Percentiles rank a stretch among this genome's conserved stretches.
These are phyloP conservation scores for Melipona quadrifasciata DNA, from an alignment of 1,140 invertebrate species.

Conservation along the genomic window DNA sequence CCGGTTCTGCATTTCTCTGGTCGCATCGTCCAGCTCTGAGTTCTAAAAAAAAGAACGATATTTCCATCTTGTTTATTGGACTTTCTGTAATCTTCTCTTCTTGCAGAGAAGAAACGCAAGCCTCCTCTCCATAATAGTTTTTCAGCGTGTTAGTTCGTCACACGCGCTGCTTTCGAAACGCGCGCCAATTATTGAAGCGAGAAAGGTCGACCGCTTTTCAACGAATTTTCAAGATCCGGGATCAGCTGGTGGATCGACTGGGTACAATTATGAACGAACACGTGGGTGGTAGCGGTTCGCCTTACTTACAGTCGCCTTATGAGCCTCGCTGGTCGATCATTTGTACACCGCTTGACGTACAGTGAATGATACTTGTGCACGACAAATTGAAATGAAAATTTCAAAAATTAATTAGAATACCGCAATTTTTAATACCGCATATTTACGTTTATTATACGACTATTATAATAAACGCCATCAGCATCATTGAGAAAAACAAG, in stretches of 20 bases:
- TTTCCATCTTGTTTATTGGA: neutral
- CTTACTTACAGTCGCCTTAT: slow-evolving; percentile 17
- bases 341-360: neutral
- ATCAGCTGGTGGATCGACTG: slow-evolving; percentile 34
- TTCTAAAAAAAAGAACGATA: neutral
- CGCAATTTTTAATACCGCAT: too few species aligned
- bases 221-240: slow-evolving; percentile 55
- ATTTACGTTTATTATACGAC: too few species aligned
- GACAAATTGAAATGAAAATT: neutral
- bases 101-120: too few species aligned
- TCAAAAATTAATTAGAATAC: neutral
- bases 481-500: too few species aligned
- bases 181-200: slow-evolving; percentile 17
- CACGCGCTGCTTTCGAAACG: neutral
- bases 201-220: slow-evolving; percentile 32
- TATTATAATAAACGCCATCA: too few species aligned
- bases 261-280: slow-evolving; percentile 41
- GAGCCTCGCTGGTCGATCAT: slow-evolving; percentile 7
- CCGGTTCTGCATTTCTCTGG: too few species aligned
- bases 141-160: neutral
- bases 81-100: neutral
- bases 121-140: neutral
- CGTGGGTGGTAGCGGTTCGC: slow-evolving; percentile 13
- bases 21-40: neutral
- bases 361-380: neutral